phyloP scores from a whole-genome alignment of 1,140 invertebrate genomes.

The Sarcophaga peregrina region DNA sequence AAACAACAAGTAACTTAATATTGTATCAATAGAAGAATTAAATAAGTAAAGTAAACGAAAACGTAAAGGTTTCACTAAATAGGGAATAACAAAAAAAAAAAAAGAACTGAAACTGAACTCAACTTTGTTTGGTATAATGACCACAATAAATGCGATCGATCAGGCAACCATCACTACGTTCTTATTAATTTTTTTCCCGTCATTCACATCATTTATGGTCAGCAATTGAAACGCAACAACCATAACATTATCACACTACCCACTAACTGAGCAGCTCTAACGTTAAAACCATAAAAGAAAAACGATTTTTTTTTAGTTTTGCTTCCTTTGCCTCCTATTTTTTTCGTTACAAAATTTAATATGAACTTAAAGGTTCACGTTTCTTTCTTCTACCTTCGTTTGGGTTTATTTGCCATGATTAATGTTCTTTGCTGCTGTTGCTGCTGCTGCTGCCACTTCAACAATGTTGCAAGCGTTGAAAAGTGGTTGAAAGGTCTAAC shows the following conservation, averaged over 20 bases:
- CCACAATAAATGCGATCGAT: neutral
- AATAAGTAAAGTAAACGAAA: no score
- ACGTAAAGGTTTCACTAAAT: no score
- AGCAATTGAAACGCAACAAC: neutral
- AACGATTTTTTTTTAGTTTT: no score
- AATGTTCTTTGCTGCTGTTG: neutral
- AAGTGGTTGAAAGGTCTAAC: neutral
- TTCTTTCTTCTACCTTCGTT: neutral
- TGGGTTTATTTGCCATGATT: neutral
- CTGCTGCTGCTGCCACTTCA: neutral
- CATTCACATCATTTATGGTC: neutral
- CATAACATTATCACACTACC: slow-evolving; percentile 14
- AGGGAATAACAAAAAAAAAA: neutral
- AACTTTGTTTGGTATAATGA: slow-evolving; percentile 15
- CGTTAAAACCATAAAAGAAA: no score
- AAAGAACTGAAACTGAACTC: neutral
- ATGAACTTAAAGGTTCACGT: neutral
- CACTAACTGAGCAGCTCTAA: neutral
- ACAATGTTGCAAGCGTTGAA: neutral
- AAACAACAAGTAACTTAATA: no score
- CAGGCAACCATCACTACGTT: neutral
- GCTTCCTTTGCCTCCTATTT: no score
- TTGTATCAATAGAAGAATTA: no score
- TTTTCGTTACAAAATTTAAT: slow-evolving; percentile 1
- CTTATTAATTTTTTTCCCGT: no score